Evolutionary conservation across 2,888 invertebrate species (phyloP), one percentile per base, ranked within the genome.

Genomic region (Agrotis puta): DNA sequence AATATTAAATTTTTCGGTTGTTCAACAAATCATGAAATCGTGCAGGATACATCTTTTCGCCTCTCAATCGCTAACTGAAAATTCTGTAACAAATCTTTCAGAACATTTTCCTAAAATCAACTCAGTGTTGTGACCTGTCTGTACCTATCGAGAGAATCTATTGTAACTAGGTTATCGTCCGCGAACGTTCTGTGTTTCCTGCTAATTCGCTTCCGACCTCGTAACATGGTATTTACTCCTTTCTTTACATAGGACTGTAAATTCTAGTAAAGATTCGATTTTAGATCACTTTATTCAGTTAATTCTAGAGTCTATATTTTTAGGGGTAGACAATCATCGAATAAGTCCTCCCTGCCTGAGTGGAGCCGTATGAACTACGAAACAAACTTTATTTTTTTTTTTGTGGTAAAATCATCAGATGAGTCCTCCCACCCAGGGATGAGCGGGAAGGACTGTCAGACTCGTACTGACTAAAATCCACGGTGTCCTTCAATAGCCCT

Each of bases 151-250:
- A n/a, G 27, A n/a, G 71, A 58, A 72, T 20, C 39, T 45, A 64
- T 9, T 53, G 33, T 65, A 80, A 76, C 65, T 78, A 63, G 83
- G 85, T 78, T 74, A 80, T 83, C 77, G 53, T 45, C 20, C 48
- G 56, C 27, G 33, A 47, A 43, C 39, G 48, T 53, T 57, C 33
- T 51, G n/a, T 45, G 57, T 61, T 75, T 79, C 80, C 83, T 69
- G 47, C 53, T 74, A 56, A 70, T 69, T 54, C 65, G 57, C 58
- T 72, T 69, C 73, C 78, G 80, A 67, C 66, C 69, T 59, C 39
- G 64, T 33, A 73, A 64, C 56, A 61, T 51, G 58, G 50, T 71
- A 67, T 72, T 72, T 47, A 43, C 48, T 53, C 13, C 22, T 53
- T 66, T 71, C 47, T 13, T 24, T 16, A 18, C 3, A 45, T 24